phyloP scores from a whole-genome alignment of 2,888 invertebrate species.

The Thereva unica region DNA sequence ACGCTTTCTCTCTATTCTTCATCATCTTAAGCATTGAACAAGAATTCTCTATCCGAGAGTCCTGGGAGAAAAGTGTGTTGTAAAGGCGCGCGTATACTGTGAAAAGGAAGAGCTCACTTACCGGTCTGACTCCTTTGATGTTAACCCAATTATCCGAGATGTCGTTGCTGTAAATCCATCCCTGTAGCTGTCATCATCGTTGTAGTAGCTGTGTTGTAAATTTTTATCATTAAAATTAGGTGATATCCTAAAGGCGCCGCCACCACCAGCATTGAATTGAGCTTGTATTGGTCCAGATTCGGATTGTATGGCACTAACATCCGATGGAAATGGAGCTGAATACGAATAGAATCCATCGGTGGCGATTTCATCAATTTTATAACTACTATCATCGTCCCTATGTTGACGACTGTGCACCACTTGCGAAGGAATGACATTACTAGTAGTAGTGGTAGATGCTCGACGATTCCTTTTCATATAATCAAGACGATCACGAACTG shows the following conservation, averaged over 20 bases:
- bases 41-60: background rate
- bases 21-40: too few species aligned
- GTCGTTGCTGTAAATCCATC: slow-evolving; percentile 21
- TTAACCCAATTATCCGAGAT: slow-evolving; percentile 16
- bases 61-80: background rate
- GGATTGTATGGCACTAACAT: slow-evolving; percentile 1
- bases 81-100: background rate
- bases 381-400: background rate
- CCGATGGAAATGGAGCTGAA: too few species aligned
- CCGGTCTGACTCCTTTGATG: slow-evolving; percentile 2
- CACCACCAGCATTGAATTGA: background rate
- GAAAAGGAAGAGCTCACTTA: background rate
- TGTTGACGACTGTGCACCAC: background rate
- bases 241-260: background rate
- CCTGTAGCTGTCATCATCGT: slow-evolving; percentile 3
- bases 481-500: too few species aligned
- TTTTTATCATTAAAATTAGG: slow-evolving; percentile 11
- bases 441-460: too few species aligned
- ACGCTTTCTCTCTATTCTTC: too few species aligned
- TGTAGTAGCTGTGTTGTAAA: slow-evolving; percentile 2
- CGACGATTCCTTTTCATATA: too few species aligned
- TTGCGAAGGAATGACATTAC: too few species aligned
- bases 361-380: background rate
- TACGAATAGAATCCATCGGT: slow-evolving; percentile 1
- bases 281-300: slow-evolving; percentile 24